These are phyloP conservation scores for Hermaeophaga mercurialis DNA, from an alignment of 2,888 invertebrate genomes.

Conservation along the genomic window DNA sequence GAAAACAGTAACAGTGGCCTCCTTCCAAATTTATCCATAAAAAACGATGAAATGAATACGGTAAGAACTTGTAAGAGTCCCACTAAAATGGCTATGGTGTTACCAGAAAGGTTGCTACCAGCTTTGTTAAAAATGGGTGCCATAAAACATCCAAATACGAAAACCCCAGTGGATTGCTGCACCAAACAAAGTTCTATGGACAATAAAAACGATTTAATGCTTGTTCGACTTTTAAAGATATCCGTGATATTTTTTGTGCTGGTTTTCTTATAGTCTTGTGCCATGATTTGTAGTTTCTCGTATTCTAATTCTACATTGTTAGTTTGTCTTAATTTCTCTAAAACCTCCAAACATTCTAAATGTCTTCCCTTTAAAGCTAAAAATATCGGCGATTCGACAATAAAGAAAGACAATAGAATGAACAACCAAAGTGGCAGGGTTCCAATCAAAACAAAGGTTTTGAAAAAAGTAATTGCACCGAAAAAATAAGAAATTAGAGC, in stretches of 20 bases:
- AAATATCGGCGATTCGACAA: constrained; percentile 39
- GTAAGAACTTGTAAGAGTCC: constrained; percentile 73
- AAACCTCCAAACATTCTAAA: constrained; percentile 65
- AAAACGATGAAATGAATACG: constrained; percentile 71
- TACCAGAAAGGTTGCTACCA: constrained; percentile 66
- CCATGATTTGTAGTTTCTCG: constrained; percentile 13
- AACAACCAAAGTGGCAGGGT: constrained; percentile 28
- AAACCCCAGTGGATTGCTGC: constrained; percentile 78
- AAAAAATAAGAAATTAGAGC: constrained; percentile 24
- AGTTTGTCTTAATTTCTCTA: constrained; percentile 22
- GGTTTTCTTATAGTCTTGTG: background rate
- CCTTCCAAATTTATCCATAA: constrained; percentile 77
- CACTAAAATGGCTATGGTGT: constrained; percentile 73
- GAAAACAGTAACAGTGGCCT: constrained; percentile 71
- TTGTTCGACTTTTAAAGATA: constrained; percentile 15
- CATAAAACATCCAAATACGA: constrained; percentile 78
- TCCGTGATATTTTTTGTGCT: constrained; percentile 12
- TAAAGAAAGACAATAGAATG: constrained; percentile 17
- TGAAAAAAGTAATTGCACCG: constrained; percentile 31
- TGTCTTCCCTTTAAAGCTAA: constrained; percentile 56
- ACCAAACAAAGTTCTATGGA: constrained; percentile 53
- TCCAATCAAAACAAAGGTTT: constrained; percentile 28
- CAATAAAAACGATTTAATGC: constrained; percentile 61
- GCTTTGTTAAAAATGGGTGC: constrained; percentile 72
- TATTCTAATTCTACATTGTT: constrained; percentile 32